Evolutionary conservation across 1,140 invertebrate genomes (phyloP).

Genomic region (Geopemphigus sp.): DNA sequence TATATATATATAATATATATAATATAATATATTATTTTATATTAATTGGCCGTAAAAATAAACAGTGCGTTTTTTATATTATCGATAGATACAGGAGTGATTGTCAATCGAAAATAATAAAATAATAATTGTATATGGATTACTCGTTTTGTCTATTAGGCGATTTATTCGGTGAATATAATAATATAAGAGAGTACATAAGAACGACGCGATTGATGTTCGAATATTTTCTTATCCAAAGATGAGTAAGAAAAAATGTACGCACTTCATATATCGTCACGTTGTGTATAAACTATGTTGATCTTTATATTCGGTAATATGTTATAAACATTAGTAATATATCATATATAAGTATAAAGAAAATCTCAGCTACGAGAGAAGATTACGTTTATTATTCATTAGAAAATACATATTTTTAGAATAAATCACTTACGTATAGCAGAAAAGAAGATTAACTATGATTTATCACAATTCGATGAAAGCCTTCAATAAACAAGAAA

Average conservation of each 20-base stretch:
- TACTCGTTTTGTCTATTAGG: too few species aligned
- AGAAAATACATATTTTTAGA: constrained; percentile 1
- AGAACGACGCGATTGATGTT: neutral
- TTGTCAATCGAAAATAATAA: too few species aligned
- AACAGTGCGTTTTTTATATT: too few species aligned
- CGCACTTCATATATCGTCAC: constrained; percentile 6
- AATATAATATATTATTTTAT: too few species aligned
- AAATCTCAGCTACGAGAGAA: neutral
- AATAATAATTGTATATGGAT: too few species aligned
- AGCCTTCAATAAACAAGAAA: neutral
- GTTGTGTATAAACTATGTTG: neutral
- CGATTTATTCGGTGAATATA: neutral
- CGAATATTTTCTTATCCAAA: neutral
- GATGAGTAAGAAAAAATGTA: neutral
- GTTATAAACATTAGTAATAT: constrained; percentile 3
- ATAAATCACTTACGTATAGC: constrained; percentile 10
- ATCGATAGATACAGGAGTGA: too few species aligned
- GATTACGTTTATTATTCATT: neutral
- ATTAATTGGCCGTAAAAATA: too few species aligned
- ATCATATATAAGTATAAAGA: constrained; percentile 10
- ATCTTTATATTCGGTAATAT: constrained; percentile 23
- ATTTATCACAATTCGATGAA: constrained; percentile 1
- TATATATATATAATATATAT: too few species aligned
- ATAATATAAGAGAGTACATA: neutral
- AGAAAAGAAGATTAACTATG: neutral